Conservation (phyloP, 2,888 invertebrate genomes). For the Timema podura region DNA sequence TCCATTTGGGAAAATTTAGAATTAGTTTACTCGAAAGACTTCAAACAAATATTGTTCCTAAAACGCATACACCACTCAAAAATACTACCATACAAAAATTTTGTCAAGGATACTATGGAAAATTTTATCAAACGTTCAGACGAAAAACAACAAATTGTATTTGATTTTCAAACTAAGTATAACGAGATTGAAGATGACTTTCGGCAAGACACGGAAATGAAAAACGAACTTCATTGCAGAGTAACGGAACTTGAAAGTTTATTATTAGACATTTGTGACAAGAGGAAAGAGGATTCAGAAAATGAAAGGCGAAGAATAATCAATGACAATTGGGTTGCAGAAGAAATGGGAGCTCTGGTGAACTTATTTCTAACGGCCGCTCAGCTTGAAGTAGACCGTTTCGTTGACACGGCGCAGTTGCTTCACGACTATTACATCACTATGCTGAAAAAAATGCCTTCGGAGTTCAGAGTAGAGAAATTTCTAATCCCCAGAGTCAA, state of each 20-base stretch:
- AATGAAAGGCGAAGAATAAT: conserved; percentile 52
- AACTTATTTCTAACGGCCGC: conserved; percentile 55
- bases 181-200: conserved; percentile 58
- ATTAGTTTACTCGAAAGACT: conserved; percentile 49
- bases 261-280: conserved; percentile 55
- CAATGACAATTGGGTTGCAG: conserved; percentile 54
- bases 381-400: conserved; percentile 59
- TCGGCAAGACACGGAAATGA: conserved; percentile 53
- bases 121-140: conserved; percentile 55
- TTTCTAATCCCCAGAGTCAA: too few relatives aligned
- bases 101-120: conserved; percentile 52
- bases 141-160: conserved; percentile 54
- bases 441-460: too few relatives aligned
- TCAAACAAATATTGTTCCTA: conserved; percentile 55
- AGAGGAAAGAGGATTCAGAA: conserved; percentile 52
- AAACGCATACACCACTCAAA: conserved; percentile 53
- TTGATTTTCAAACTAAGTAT: conserved; percentile 55
- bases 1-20: conserved; percentile 53
- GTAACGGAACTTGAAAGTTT: conserved; percentile 50
- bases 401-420: conserved; percentile 46
- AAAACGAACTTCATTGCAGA: conserved; percentile 56
- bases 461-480: too few relatives aligned
- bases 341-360: conserved; percentile 51
- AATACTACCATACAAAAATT: conserved; percentile 54
- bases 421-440: conserved; percentile 48